A percentile compares a stretch with the other conserved stretches of the same genome.
phyloP scores from a whole-genome alignment of 2,113 vertebrate genomes.

The Hemiprocne comata region DNA sequence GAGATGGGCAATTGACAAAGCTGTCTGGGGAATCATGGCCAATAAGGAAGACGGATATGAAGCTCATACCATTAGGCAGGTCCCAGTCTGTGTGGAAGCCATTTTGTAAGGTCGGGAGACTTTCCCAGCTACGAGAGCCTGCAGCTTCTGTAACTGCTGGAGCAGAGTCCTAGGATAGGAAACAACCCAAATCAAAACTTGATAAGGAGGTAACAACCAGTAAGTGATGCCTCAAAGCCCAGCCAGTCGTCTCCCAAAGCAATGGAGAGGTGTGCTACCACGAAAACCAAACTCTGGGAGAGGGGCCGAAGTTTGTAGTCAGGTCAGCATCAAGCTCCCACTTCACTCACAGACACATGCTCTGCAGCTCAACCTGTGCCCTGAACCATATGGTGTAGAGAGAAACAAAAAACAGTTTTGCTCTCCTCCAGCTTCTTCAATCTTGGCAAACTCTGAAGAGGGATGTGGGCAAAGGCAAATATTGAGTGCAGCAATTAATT shows the following conservation, averaged over 20 bases:
- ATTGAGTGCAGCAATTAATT: slow-evolving; percentile 1
- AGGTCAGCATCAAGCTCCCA: background rate
- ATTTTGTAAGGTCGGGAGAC: slow-evolving; percentile 89
- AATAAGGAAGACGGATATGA: background rate
- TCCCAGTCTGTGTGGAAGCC: slow-evolving; percentile 89
- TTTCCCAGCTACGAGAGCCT: slow-evolving; percentile 87
- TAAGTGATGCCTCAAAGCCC: background rate
- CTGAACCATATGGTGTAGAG: background rate
- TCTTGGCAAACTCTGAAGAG: slow-evolving; percentile 17
- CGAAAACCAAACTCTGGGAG: background rate
- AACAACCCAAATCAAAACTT: slow-evolving; percentile 15
- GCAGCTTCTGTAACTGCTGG: slow-evolving; percentile 91
- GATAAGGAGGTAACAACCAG: background rate
- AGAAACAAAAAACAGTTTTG: background rate
- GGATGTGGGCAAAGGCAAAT: slow-evolving; percentile 20
- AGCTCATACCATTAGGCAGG: slow-evolving; percentile 87
- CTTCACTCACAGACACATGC: background rate
- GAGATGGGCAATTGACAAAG: background rate
- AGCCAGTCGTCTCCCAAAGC: background rate
- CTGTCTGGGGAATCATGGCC: background rate
- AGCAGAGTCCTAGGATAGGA: slow-evolving; percentile 82
- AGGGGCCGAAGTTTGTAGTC: background rate
- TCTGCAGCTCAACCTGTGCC: background rate
- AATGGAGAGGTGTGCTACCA: background rate
- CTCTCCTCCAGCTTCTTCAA: background rate